Percentiles rank a stretch among this genome's conserved stretches.
phyloP scores from a whole-genome alignment of 1,140 invertebrate genomes.

The Vanessa atalanta region DNA sequence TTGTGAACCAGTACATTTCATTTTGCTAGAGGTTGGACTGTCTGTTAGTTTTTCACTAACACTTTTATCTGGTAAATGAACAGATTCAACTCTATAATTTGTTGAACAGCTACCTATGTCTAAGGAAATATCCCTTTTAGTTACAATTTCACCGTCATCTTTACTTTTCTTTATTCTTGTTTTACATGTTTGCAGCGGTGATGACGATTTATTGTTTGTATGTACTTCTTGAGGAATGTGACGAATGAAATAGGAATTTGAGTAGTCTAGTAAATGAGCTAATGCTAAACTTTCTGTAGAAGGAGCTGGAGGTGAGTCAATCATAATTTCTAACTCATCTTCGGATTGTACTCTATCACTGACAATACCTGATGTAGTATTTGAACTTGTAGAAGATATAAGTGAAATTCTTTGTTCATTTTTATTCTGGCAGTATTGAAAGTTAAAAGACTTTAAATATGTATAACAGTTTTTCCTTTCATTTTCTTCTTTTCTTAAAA shows the following conservation, averaged over 20 bases:
- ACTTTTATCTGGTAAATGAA: slow-evolving; percentile 63
- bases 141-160: slow-evolving; percentile 57
- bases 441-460: slow-evolving; percentile 83
- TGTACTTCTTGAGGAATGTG: slow-evolving; percentile 58
- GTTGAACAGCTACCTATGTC: slow-evolving; percentile 56
- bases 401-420: slow-evolving; percentile 93
- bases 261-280: slow-evolving; percentile 85
- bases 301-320: slow-evolving; percentile 86
- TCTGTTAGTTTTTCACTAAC: slow-evolving; percentile 57
- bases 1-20: slow-evolving; percentile 84
- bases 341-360: slow-evolving; percentile 96
- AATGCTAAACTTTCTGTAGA: slow-evolving; percentile 88
- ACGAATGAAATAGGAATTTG: slow-evolving; percentile 69
- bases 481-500: slow-evolving; percentile 89
- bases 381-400: slow-evolving; percentile 94
- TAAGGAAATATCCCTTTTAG: slow-evolving; percentile 57
- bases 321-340: slow-evolving; percentile 93
- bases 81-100: slow-evolving; percentile 56
- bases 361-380: slow-evolving; percentile 96
- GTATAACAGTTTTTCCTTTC: slow-evolving; percentile 83
- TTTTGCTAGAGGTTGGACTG: slow-evolving; percentile 69
- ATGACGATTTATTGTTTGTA: slow-evolving; percentile 58
- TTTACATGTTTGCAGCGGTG: slow-evolving; percentile 69
- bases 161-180: slow-evolving; percentile 54
- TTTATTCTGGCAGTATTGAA: slow-evolving; percentile 83